Percentiles rank a stretch among this genome's conserved stretches.
Evolutionary conservation across 2,797 vertebrate species (phyloP).

Genomic region (Malacoraja senta): DNA sequence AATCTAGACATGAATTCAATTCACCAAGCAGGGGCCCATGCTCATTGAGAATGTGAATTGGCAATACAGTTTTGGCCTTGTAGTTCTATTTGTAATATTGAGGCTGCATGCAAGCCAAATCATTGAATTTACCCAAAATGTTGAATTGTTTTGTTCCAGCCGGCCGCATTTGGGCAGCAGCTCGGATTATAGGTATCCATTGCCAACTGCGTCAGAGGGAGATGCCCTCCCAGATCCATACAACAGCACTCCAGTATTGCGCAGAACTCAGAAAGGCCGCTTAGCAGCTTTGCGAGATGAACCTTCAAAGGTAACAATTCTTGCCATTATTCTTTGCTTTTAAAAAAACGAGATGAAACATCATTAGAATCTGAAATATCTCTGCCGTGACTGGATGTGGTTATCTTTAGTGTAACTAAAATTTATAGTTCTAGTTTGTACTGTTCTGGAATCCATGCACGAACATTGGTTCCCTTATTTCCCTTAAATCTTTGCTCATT

Average conservation of each 20-base stretch:
- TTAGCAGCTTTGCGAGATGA: conserved; percentile 82
- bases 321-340: not conserved
- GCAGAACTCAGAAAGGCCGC: conserved; percentile 85
- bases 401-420: not conserved
- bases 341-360: no score
- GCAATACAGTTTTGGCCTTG: not conserved
- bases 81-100: not conserved
- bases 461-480: not conserved
- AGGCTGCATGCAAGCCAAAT: not conserved
- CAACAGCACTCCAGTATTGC: conserved; percentile 69
- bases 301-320: conserved; percentile 75
- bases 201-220: conserved; percentile 68
- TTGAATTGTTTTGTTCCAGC: conserved; percentile 50
- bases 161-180: conserved; percentile 74
- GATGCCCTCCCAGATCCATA: conserved; percentile 76
- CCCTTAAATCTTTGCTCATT: not conserved
- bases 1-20: not conserved
- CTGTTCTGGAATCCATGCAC: not conserved
- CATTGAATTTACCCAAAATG: not conserved
- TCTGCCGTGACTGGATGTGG: not conserved
- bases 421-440: not conserved
- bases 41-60: not conserved
- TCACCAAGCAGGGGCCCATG: not conserved
- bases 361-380: not conserved
- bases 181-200: conserved; percentile 83